phyloP scores from a whole-genome alignment of 2,113 vertebrate species.

The Mola mola region DNA sequence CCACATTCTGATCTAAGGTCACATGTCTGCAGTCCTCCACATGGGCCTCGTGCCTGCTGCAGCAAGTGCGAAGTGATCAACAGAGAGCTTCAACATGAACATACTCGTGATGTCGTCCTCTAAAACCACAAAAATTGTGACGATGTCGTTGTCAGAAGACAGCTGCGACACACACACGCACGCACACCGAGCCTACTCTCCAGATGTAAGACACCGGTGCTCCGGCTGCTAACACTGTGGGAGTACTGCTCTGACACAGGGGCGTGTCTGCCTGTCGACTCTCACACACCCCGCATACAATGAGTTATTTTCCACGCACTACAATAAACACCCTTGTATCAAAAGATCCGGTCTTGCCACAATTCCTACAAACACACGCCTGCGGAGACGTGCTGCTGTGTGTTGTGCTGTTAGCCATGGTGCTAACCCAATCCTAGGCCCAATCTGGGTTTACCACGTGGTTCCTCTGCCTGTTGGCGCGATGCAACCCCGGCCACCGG shows the following conservation, averaged over 20 bases:
- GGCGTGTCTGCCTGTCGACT: constrained; percentile 54
- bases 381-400: not conserved
- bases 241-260: constrained; percentile 43
- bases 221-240: not conserved
- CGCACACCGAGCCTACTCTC: not conserved
- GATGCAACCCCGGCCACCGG: constrained; percentile 54
- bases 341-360: not conserved
- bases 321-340: not conserved
- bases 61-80: constrained; percentile 11
- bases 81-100: not conserved
- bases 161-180: not conserved
- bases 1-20: constrained; percentile 33
- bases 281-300: not conserved
- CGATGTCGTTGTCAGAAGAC: not conserved
- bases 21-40: constrained; percentile 49
- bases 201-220: constrained; percentile 6
- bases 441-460: constrained; percentile 71
- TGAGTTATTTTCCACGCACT: not conserved
- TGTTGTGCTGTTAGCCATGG: constrained; percentile 55
- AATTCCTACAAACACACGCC: not conserved
- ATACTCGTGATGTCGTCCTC: not conserved
- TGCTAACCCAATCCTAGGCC: constrained; percentile 67
- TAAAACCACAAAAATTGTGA: not conserved
- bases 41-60: constrained; percentile 21
- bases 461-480: constrained; percentile 64